Percentiles rank a stretch among this genome's conserved stretches.
phyloP scores from a whole-genome alignment of 2,888 invertebrate species.

The Lobophora halterata region DNA sequence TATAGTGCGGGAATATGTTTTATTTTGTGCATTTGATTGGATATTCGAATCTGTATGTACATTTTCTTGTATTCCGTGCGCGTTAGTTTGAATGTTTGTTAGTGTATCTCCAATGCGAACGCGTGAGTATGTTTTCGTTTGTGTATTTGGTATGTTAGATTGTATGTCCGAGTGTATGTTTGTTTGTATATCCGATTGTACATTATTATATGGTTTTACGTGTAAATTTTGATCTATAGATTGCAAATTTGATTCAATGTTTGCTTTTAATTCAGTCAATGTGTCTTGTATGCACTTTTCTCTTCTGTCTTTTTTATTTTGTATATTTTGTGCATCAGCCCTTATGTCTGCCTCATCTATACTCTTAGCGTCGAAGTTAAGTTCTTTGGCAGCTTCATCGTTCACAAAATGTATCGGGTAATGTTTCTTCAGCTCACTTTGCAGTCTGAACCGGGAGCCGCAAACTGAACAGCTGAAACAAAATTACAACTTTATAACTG shows the following conservation, averaged over 20 bases:
- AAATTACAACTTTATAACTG: too few relatives aligned
- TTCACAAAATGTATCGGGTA: slow-evolving; percentile 66
- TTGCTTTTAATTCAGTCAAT: background rate
- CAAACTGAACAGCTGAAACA: slow-evolving; percentile 68
- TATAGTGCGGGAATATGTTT: too few relatives aligned
- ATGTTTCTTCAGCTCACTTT: slow-evolving; percentile 66
- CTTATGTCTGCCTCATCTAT: slow-evolving; percentile 1
- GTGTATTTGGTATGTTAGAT: background rate
- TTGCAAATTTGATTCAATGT: slow-evolving; percentile 2
- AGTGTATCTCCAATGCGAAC: background rate
- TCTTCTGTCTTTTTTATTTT: too few relatives aligned
- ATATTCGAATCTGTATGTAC: too few relatives aligned
- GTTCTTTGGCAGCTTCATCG: slow-evolving; percentile 29
- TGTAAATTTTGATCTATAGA: background rate
- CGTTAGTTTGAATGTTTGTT: too few relatives aligned
- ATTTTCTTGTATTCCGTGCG: too few relatives aligned
- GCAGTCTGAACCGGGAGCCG: slow-evolving; percentile 57
- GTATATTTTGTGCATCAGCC: too few relatives aligned
- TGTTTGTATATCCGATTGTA: background rate
- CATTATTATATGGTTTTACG: background rate
- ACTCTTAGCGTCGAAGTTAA: slow-evolving; percentile 3
- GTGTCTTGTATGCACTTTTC: background rate
- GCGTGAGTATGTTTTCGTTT: background rate
- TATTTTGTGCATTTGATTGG: too few relatives aligned
- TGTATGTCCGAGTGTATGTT: background rate